Conservation (phyloP, 2,888 invertebrate species). For the Leistus spinibarbis region DNA sequence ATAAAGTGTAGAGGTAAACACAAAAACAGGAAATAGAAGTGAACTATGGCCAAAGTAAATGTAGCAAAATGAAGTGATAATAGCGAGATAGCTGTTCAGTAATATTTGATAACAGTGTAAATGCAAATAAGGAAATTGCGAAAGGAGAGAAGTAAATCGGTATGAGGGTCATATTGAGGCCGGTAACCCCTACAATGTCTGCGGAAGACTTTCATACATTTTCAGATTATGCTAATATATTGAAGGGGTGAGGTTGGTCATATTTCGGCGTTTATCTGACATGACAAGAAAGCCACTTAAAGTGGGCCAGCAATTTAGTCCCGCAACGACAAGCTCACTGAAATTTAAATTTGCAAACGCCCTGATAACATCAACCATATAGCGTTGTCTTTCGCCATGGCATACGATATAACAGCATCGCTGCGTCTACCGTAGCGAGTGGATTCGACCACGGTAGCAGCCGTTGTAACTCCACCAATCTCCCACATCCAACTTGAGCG, state of each 20-base stretch:
- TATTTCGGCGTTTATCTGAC: conserved; percentile 23
- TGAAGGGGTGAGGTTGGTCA: background rate
- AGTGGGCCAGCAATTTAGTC: conserved; percentile 8
- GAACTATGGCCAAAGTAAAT: background rate
- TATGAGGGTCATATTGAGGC: background rate
- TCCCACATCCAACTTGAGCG: background rate
- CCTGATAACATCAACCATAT: background rate
- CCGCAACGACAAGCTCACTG: conserved; percentile 2
- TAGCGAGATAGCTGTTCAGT: background rate
- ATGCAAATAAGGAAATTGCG: background rate
- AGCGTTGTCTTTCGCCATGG: background rate
- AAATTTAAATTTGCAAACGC: conserved; percentile 8
- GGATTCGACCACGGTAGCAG: background rate
- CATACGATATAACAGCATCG: background rate
- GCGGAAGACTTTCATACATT: conserved; percentile 1
- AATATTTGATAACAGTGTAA: background rate
- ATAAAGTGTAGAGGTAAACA: background rate
- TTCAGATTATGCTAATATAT: conserved; percentile 5
- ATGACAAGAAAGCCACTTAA: conserved; percentile 9
- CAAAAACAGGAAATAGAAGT: background rate
- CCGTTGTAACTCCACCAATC: background rate
- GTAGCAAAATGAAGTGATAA: background rate
- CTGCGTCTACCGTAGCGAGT: background rate
- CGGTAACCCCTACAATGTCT: background rate
- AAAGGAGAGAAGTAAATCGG: background rate